A percentile compares a stretch with the other conserved stretches of the same genome.
Evolutionary conservation across 2,797 vertebrate genomes (phyloP).

Genomic region (Monodelphis domestica): DNA sequence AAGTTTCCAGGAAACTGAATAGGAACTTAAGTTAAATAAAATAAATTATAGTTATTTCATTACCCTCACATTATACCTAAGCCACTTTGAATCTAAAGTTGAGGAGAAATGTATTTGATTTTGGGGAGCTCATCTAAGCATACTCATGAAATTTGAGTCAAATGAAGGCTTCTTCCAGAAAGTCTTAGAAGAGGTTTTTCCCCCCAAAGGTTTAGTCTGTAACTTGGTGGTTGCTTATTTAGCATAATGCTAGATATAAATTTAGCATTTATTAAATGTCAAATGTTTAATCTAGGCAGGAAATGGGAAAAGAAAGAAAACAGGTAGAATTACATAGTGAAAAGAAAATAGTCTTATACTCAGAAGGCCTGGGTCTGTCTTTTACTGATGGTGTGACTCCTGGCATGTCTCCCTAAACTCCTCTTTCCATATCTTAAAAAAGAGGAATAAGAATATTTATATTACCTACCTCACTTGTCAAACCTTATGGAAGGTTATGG

Average conservation of each 20-base stretch:
- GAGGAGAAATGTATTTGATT: neutral
- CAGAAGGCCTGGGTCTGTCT: neutral
- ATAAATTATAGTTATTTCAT: neutral
- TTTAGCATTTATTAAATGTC: neutral
- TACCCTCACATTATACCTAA: neutral
- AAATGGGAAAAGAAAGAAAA: neutral
- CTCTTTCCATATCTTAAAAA: neutral
- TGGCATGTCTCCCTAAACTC: neutral
- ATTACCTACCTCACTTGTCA: neutral
- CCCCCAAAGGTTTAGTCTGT: neutral
- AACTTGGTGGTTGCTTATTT: neutral
- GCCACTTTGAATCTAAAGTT: neutral
- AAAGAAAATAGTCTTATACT: neutral
- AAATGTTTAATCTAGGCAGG: neutral
- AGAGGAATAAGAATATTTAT: neutral
- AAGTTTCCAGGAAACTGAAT: neutral
- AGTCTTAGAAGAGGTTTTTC: neutral
- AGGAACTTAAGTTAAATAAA: neutral
- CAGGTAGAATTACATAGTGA: neutral
- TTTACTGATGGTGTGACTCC: neutral
- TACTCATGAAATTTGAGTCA: neutral
- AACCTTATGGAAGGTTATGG: neutral
- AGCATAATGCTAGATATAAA: neutral
- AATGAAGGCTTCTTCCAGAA: neutral
- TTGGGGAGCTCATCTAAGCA: neutral